phyloP scores from a whole-genome alignment of 92 coral and sea anemone genomes.

The Parazoanthus atlanticus region DNA sequence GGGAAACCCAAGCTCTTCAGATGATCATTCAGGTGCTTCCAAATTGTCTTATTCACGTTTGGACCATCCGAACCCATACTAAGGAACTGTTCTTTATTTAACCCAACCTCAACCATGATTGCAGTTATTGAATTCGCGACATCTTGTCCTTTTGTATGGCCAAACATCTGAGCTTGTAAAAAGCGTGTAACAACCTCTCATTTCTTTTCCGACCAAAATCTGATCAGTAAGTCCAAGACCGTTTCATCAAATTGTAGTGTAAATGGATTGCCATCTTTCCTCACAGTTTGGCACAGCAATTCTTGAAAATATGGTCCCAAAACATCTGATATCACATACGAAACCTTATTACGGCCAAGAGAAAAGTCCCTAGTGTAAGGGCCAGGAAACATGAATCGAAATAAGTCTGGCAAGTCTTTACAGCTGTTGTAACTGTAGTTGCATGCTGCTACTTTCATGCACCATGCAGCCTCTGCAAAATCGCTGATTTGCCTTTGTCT shows the following conservation, averaged over 20 bases:
- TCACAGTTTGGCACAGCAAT: not conserved
- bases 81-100: conserved; percentile 38
- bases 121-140: conserved; percentile 38
- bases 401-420: conserved; percentile 42
- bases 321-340: conserved; percentile 44
- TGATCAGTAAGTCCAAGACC: conserved; percentile 22
- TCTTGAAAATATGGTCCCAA: conserved; percentile 37
- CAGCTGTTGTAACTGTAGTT: conserved; percentile 45
- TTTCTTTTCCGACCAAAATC: conserved; percentile 19
- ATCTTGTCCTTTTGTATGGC: conserved; percentile 39
- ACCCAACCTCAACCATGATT: conserved; percentile 19
- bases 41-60: conserved; percentile 39
- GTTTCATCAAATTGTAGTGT: not conserved
- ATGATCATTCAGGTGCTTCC: conserved; percentile 47
- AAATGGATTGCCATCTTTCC: conserved; percentile 39
- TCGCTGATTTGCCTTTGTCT: conserved; percentile 39
- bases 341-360: conserved; percentile 38
- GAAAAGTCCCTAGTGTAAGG: conserved; percentile 37
- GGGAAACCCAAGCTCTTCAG: conserved; percentile 39
- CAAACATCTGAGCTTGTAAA: conserved; percentile 41
- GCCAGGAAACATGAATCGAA: conserved; percentile 35
- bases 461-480: conserved; percentile 50
- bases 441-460: conserved; percentile 48
- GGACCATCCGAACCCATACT: conserved; percentile 36
- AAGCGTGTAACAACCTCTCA: conserved; percentile 42